These are phyloP conservation scores for Buteo buteo DNA, from an alignment of 2,113 vertebrate species.

Conservation along the genomic window DNA sequence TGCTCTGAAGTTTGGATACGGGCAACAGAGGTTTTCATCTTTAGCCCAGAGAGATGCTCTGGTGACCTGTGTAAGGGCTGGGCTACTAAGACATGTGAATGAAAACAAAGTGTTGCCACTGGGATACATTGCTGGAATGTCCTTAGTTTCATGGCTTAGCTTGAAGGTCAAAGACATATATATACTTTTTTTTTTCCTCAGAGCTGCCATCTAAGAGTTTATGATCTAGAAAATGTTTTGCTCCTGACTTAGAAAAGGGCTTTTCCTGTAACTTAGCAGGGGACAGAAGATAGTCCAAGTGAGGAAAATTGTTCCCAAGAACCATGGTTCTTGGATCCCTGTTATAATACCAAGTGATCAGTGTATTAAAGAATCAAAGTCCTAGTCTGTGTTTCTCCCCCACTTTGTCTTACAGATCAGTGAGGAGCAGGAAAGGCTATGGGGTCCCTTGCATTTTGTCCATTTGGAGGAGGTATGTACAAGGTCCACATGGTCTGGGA, in stretches of 20 bases:
- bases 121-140: background rate
- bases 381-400: background rate
- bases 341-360: background rate
- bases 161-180: background rate
- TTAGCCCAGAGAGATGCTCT: background rate
- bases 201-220: background rate
- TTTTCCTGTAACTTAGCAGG: background rate
- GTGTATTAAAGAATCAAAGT: background rate
- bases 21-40: background rate
- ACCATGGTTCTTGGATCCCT: background rate
- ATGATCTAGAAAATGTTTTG: background rate
- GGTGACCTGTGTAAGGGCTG: background rate
- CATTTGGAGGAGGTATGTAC: background rate
- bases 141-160: background rate
- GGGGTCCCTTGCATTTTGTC: background rate
- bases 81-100: background rate
- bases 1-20: background rate
- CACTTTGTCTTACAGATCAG: background rate
- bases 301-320: background rate
- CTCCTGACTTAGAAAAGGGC: background rate
- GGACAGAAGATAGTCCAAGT: background rate
- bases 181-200: background rate
- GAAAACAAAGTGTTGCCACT: background rate
- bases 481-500: background rate
- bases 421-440: background rate